Evolutionary conservation across 2,888 invertebrate species (phyloP).

Genomic region (Oscheius sp.): DNA sequence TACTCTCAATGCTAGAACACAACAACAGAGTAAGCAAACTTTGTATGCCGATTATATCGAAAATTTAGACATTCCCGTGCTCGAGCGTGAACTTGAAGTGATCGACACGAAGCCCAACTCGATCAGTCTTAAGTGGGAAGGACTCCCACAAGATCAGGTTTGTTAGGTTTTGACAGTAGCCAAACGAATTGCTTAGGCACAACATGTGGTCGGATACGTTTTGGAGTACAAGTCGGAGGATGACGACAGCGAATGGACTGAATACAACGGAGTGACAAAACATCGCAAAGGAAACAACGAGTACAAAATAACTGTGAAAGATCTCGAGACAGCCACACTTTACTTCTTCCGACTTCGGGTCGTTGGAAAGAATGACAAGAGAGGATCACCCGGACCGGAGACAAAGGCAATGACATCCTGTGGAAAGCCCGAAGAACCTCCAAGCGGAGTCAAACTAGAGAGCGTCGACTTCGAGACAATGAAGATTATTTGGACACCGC

Average conservation of each 20-base stretch:
- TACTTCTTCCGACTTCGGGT: slow-evolving; percentile 73
- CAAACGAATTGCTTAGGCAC: slow-evolving; percentile 43
- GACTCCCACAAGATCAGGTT: slow-evolving; percentile 61
- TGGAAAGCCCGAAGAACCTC: slow-evolving; percentile 71
- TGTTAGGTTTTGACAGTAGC: neutral
- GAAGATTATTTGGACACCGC: slow-evolving; percentile 69
- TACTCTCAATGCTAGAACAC: slow-evolving; percentile 64
- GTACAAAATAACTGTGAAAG: slow-evolving; percentile 67
- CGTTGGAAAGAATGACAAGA: slow-evolving; percentile 72
- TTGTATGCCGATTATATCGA: neutral
- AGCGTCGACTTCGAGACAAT: slow-evolving; percentile 67
- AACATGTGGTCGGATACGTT: slow-evolving; percentile 71
- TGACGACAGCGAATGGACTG: slow-evolving; percentile 65
- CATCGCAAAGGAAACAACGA: slow-evolving; percentile 62
- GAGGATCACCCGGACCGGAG: slow-evolving; percentile 72
- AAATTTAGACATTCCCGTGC: slow-evolving; percentile 70
- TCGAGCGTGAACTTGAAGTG: slow-evolving; percentile 67
- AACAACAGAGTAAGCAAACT: slow-evolving; percentile 53
- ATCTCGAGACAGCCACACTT: slow-evolving; percentile 70
- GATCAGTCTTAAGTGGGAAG: slow-evolving; percentile 71
- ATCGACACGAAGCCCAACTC: slow-evolving; percentile 69
- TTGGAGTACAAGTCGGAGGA: slow-evolving; percentile 72
- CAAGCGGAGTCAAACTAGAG: slow-evolving; percentile 65
- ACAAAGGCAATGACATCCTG: slow-evolving; percentile 71
- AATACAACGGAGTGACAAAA: slow-evolving; percentile 70